Conservation (phyloP, 2,888 invertebrate genomes). For the Trichogramma evanescens region DNA sequence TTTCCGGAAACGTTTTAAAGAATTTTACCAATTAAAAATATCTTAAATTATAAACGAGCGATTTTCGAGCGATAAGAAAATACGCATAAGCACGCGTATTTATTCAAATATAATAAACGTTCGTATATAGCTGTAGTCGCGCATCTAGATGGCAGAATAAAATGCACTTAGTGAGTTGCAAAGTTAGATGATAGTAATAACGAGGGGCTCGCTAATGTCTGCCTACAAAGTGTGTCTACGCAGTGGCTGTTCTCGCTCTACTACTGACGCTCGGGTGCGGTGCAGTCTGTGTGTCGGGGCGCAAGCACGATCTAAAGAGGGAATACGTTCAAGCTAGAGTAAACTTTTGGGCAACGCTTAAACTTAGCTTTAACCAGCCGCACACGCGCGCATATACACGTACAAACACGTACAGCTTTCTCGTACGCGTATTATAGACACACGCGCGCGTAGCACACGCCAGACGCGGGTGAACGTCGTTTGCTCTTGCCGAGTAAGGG, state of each 20-base stretch:
- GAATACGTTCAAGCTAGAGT: neutral
- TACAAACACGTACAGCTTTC: constrained; percentile 5
- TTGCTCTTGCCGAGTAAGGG: neutral
- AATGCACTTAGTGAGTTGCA: neutral
- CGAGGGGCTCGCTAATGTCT: constrained; percentile 1
- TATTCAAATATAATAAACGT: no score
- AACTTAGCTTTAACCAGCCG: constrained; percentile 17
- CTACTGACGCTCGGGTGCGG: no score
- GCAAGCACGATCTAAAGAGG: constrained; percentile 6
- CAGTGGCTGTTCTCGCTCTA: no score
- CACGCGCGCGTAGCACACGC: neutral
- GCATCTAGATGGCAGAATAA: no score
- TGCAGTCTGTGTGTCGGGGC: no score
- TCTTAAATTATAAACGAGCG: no score
- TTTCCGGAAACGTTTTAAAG: no score
- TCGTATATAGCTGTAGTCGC: no score
- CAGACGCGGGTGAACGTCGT: neutral
- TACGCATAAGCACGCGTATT: no score
- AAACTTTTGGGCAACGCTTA: constrained; percentile 16
- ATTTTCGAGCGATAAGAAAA: no score
- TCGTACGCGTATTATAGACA: constrained; percentile 8
- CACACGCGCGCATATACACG: constrained; percentile 17
- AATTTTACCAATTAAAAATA: no score
- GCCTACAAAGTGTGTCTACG: no score
- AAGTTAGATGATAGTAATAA: neutral